phyloP scores from a whole-genome alignment of 2,888 invertebrate species.

The Philonicus albiceps region DNA sequence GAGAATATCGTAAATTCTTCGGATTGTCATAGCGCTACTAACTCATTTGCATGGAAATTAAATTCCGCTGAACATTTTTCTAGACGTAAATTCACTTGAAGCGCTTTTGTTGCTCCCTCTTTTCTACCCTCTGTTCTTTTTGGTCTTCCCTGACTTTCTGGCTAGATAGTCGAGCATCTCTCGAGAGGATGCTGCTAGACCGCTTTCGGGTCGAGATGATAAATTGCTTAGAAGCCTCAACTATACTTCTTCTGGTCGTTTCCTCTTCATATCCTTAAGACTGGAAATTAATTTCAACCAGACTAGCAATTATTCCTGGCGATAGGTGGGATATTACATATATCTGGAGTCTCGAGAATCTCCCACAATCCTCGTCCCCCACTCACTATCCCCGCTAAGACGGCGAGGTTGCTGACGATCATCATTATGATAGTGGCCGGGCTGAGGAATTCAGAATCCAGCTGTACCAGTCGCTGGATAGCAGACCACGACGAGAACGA shows the following conservation, averaged over 20 bases:
- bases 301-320: conserved; percentile 19
- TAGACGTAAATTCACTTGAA: conserved; percentile 28
- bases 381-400: background rate
- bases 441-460: background rate
- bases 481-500: background rate
- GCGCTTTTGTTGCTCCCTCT: background rate
- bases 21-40: conserved; percentile 27
- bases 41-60: conserved; percentile 37
- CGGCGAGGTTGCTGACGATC: background rate
- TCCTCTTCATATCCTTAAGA: conserved; percentile 28
- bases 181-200: background rate
- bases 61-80: conserved; percentile 22
- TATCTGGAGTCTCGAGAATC: background rate
- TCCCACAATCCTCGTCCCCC: background rate
- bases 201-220: background rate
- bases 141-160: background rate
- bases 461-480: background rate
- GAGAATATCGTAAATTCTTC: conserved; percentile 23
- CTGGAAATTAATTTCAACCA: conserved; percentile 24
- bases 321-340: conserved; percentile 4
- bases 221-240: conserved; percentile 22
- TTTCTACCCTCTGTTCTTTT: background rate
- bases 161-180: background rate
- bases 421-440: background rate
- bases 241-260: background rate